Evolutionary conservation across 1,140 invertebrate genomes (phyloP), one percentile per base, ranked within the genome.

Genomic region (Dolichoris vasculosae): DNA sequence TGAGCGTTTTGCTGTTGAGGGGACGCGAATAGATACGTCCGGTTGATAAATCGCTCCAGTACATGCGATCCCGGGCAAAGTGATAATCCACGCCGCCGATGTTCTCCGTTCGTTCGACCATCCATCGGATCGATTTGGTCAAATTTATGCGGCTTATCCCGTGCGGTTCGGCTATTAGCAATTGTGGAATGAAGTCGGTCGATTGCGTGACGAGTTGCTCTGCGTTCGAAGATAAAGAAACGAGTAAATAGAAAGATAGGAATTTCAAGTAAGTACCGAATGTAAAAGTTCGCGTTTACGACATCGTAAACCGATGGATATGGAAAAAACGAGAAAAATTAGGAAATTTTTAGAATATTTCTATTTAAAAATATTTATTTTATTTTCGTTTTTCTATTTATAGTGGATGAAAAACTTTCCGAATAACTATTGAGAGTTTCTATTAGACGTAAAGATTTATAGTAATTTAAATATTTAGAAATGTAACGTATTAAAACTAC

Each of bases 21-120:
- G 26, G 13, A 4, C 83, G 43, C 1, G 48, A 11, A 23, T 71
- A 48, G 17, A 84, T 73, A 1, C 46, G 13, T 1, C 83, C 83
- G 3, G 83, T 84, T 3, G 63, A n/a, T 35, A 84, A n/a, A 23
- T 84, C 83, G 38, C 76, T 84, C 83, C 83, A 84, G 32, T 78
- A 84, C 20, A 84, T 48, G 30, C 55, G 51, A 7, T 84, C 17
- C 6, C 69, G 73, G 9, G 7, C 17, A 23, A 67, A 46, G 20
- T 84, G 82, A 26, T 84, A 84, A n/a, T 84, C 75, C 0, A 77
- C 9, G 1, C 59, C 82, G 3, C 82, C 82, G 7, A 78, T 48
- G 43, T 35, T 48, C 4, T 64, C 30, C 6, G 51, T 51, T 0
- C 82, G 82, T 8, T 40, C 23, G 13, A 84, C 30, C 51, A 67